phyloP scores from a whole-genome alignment of 2,113 vertebrate species.

The Xenopus borealis region DNA sequence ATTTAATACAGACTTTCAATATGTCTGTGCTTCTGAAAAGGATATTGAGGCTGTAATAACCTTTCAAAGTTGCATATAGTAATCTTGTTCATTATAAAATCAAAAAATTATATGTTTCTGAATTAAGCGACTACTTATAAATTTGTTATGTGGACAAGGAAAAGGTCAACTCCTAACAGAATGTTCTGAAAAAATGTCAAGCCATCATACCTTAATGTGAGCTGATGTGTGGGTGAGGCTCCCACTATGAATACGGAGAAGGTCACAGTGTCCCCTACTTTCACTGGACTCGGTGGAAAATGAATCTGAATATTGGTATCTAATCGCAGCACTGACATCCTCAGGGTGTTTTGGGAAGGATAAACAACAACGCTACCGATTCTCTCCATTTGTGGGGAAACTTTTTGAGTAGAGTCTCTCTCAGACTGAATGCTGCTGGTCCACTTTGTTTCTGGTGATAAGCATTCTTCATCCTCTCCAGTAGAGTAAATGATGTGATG shows the following conservation, averaged over 20 bases:
- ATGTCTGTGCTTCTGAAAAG: no score
- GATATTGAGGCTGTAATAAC: no score
- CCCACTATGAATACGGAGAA: conserved; percentile 79
- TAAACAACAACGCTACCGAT: conserved; percentile 81
- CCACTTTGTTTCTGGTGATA: conserved; percentile 69
- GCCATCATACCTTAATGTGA: conserved; percentile 77
- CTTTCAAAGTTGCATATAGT: no score
- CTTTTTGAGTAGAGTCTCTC: conserved; percentile 60
- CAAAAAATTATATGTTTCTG: no score
- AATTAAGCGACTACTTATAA: no score
- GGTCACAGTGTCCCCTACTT: conserved; percentile 79
- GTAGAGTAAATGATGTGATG: conserved; percentile 77
- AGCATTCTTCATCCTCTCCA: conserved; percentile 69
- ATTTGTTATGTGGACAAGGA: no score
- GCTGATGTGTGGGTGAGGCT: conserved; percentile 72
- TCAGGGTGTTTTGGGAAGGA: conserved; percentile 64
- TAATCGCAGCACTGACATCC: conserved; percentile 70
- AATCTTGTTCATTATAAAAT: no score
- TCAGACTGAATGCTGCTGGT: conserved; percentile 65
- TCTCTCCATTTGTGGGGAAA: conserved; percentile 65
- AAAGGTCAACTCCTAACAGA: no score
- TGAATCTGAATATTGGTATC: conserved; percentile 81
- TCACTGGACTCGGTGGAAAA: conserved; percentile 78
- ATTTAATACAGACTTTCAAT: no score
- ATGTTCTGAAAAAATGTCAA: no score